Base-by-base conservation (phyloP, 2,113 vertebrate species). In the Sakesphorus luctuosus region DNA sequence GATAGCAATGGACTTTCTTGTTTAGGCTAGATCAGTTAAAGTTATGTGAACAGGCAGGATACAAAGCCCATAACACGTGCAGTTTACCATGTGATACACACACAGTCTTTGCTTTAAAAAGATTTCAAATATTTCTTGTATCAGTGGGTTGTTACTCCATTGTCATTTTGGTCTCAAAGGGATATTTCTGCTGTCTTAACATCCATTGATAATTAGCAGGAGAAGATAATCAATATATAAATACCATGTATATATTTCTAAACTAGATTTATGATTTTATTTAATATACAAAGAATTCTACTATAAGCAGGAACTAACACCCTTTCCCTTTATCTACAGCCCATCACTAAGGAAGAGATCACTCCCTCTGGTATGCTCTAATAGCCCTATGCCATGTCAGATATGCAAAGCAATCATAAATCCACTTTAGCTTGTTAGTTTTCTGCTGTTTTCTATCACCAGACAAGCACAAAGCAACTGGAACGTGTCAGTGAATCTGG, bases 401-500 rank as follows among this genome's bases (percentile, higher is more conserved):
- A 96, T 90, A 93, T 77, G 92, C 85, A 91, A 96, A 92, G 87
- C 88, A 80, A 88, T 94, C 93, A 96, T 94, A 96, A 95, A 97
- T 95, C 90, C 87, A 85, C 93, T 95, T 84, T 52, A 96, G 93
- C 88, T 90, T 95, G 93, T 94, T 93, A 90, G 90, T 94, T 96
- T 96, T 96, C 93, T 96, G 96, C 92, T 96, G 92, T 78, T 94
- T 96, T 93, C 82, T 90, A 93, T 96, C 93, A 95, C 82, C 82
- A 96, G 93, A 92, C 90, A 95, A 96, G 93, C 90, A 88, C 87
- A 96, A 94, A 94, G 88, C 56, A 93, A 93, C 82, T 95, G 94
- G 96, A 97, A 96, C 88, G 68, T 94, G 92, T 93, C 94, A 96
- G 93, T 65, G 90, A 94, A 95, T 93, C 76, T 88, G 83, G 92